phyloP scores from a whole-genome alignment of 2,797 vertebrate species.

The Menidia menidia region DNA sequence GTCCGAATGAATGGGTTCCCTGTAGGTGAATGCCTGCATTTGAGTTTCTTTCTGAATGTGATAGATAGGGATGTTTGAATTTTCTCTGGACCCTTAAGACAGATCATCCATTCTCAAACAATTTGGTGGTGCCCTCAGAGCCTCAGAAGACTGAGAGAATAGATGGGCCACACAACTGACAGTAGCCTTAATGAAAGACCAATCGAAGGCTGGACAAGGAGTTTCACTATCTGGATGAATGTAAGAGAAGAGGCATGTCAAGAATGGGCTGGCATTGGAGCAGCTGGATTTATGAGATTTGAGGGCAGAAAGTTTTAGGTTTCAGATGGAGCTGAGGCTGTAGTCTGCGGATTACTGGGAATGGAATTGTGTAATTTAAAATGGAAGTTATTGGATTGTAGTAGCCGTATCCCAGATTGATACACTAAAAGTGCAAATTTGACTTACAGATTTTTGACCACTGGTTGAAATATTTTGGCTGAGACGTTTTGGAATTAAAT shows the following conservation, averaged over 20 bases:
- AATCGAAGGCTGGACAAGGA: constrained; percentile 58
- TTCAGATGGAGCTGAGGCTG: constrained; percentile 50
- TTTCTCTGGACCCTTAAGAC: constrained; percentile 79
- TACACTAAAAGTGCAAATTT: no score
- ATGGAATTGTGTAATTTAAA: constrained; percentile 67
- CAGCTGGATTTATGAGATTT: constrained; percentile 59
- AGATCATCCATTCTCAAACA: constrained; percentile 86
- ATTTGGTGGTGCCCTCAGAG: constrained; percentile 79
- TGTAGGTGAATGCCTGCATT: constrained; percentile 53
- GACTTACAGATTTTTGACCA: no score
- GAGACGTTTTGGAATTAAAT: not conserved
- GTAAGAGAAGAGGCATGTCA: constrained; percentile 68
- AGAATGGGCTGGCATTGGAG: constrained; percentile 50
- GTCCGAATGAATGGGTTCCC: constrained; percentile 47
- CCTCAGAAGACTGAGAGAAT: constrained; percentile 70
- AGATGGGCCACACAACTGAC: constrained; percentile 68
- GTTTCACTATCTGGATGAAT: constrained; percentile 62
- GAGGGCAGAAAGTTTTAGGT: constrained; percentile 48
- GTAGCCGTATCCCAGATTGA: constrained; percentile 2
- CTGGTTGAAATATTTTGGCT: no score
- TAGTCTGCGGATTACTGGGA: constrained; percentile 58
- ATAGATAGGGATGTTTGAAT: constrained; percentile 86
- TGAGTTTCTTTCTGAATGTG: constrained; percentile 64
- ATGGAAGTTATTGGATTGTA: constrained; percentile 12
- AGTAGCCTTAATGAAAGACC: constrained; percentile 83